phyloP scores from a whole-genome alignment of 37 sponge, comb jelly and placozoan genomes.

The Cladorhizidae sp. region DNA sequence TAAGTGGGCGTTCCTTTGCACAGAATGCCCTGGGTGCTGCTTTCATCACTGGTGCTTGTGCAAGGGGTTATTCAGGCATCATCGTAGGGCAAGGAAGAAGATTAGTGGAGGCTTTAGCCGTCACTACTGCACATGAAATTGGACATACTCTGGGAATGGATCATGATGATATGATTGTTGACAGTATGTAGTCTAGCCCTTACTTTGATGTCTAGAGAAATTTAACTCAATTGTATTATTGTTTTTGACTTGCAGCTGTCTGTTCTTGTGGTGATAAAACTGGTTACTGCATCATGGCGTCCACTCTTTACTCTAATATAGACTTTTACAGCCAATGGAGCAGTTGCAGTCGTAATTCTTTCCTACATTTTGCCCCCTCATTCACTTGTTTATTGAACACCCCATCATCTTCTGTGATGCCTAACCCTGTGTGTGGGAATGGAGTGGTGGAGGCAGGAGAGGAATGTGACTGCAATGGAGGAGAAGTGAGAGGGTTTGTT shows the following conservation, averaged over 20 bases:
- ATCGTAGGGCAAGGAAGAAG: conserved; percentile 20
- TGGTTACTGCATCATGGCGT: conserved; percentile 44
- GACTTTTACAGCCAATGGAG: conserved; percentile 25
- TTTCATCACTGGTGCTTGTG: conserved; percentile 48
- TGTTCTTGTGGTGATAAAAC: conserved; percentile 41
- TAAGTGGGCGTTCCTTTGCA: conserved; percentile 48
- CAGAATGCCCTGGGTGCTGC: conserved; percentile 64
- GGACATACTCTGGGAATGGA: conserved; percentile 74
- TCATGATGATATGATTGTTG: conserved; percentile 73
- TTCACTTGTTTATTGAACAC: conserved; percentile 29
- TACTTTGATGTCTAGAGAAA: too few species aligned
- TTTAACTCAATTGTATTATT: too few species aligned
- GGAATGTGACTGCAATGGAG: conserved; percentile 73
- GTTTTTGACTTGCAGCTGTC: not conserved
- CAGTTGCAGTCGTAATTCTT: conserved; percentile 15
- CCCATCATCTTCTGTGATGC: conserved; percentile 16
- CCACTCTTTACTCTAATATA: not conserved
- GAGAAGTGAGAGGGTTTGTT: conserved; percentile 23
- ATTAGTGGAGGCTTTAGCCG: not conserved
- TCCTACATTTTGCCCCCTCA: not conserved
- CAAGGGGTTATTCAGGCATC: conserved; percentile 2
- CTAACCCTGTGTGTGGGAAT: conserved; percentile 72
- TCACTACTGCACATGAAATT: conserved; percentile 75
- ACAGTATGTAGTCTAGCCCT: too few species aligned
- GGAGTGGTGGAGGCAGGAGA: conserved; percentile 76